Evolutionary conservation across 2,113 vertebrate genomes (phyloP).

Genomic region (Acrocephalus kingi): DNA sequence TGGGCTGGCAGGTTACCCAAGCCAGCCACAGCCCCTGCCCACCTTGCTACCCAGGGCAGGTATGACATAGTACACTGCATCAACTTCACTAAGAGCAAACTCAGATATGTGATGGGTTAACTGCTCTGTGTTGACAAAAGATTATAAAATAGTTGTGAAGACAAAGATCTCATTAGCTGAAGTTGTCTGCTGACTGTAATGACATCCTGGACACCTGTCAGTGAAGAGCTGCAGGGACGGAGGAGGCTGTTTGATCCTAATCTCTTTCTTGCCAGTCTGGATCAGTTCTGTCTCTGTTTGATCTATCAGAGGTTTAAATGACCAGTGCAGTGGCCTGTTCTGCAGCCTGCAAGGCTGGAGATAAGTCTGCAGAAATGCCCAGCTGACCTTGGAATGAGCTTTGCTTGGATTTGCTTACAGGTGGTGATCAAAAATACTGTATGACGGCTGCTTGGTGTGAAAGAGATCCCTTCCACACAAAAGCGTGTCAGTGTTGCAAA

Average conservation of each 20-base stretch:
- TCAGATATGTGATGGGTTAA: not conserved
- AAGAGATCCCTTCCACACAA: conserved; percentile 36
- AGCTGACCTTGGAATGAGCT: conserved; percentile 66
- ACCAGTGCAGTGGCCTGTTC: not conserved
- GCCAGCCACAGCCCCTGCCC: not conserved
- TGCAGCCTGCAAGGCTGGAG: conserved; percentile 19
- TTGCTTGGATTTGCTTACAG: conserved; percentile 17
- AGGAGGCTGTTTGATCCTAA: conserved; percentile 50
- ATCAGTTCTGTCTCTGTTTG: conserved; percentile 36
- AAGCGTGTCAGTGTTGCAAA: conserved; percentile 33
- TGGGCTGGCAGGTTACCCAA: not conserved
- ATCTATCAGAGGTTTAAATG: conserved; percentile 24
- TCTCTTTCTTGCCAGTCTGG: conserved; percentile 39
- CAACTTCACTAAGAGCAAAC: not conserved
- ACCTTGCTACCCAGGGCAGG: not conserved
- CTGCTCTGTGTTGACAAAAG: not conserved
- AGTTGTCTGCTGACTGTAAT: not conserved
- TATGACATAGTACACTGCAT: not conserved
- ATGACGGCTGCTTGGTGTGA: conserved; percentile 4
- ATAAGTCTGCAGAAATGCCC: conserved; percentile 60
- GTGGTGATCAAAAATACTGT: conserved; percentile 31
- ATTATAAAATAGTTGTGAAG: not conserved
- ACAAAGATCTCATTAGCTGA: conserved; percentile 15
- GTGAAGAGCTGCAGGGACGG: not conserved
- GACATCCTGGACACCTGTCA: conserved; percentile 53